Evolutionary conservation across 1,140 invertebrate species (phyloP), one percentile per base, ranked within the genome.

Genomic region (Dreissena polymorpha): DNA sequence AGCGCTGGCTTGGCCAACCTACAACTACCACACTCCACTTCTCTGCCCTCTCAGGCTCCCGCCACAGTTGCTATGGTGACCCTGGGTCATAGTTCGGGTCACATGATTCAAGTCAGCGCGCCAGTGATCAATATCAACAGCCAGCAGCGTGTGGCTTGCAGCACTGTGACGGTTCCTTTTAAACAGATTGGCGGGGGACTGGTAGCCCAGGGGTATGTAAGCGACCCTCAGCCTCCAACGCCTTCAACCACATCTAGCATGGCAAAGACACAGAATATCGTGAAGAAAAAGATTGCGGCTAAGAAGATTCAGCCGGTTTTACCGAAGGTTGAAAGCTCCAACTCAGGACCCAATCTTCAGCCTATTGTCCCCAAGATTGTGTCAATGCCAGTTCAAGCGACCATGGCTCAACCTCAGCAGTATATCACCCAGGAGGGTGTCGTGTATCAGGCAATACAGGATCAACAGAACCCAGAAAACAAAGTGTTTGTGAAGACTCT

Each of bases 401-500:
- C 16, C 23, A 27, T 70, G 10, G 57, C 63, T 14, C 76, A 78
- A 70, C 76, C 76, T 55, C 67, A 70, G 69, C 78, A 80, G 39
- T 63, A 50, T 10, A 83, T 71, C 10, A 69, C 80, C 16, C 80
- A 83, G 57, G 80, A 83, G 29, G 67, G 25, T 81, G 50, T 83
- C n/a, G 64, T 74, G 10, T 83, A 74, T 51, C 71, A 83, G 49
- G 70, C 78, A 23, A 49, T 80, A 21, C 25, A 69, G 25, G 72
- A 83, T 53, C 51, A 39, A 67, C 64, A 83, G 55, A 75, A 83
- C 70, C 51, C 80, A 21, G 80, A 74, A n/a, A 71, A 60, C 51
- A 83, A 74, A 60, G 72, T 74, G 12, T 73, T 83, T 70, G 72
- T 83, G n/a, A 83, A 83, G 60, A 75, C 80, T 39, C 68, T 83